phyloP scores from a whole-genome alignment of 2,888 invertebrate genomes.

The Imbricaverruca yamaguchii region DNA sequence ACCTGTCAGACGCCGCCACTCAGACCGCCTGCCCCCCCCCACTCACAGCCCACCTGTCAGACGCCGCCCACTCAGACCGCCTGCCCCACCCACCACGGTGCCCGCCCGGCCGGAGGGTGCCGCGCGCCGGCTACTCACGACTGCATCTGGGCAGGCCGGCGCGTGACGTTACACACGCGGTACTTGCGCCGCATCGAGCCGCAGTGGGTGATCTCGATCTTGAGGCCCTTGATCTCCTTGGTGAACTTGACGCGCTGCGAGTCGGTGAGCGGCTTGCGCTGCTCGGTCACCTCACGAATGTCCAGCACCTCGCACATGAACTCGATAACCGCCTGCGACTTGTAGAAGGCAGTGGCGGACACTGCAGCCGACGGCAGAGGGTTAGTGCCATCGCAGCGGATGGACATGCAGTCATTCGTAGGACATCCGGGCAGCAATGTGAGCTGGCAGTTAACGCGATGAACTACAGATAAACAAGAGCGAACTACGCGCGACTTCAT shows the following conservation, averaged over 20 bases:
- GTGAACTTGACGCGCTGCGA: slow-evolving; percentile 99
- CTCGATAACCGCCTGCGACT: slow-evolving; percentile 98
- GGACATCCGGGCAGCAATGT: too few species aligned
- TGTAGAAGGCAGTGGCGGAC: slow-evolving; percentile 99
- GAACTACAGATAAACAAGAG: too few species aligned
- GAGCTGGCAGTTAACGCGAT: too few species aligned
- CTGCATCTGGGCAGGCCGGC: slow-evolving; percentile 98
- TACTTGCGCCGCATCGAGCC: slow-evolving; percentile 98
- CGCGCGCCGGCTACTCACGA: slow-evolving; percentile 48
- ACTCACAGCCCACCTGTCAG: too few species aligned
- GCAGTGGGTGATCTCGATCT: slow-evolving; percentile 99
- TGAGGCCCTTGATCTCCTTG: slow-evolving; percentile 99
- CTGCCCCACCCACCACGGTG: too few species aligned
- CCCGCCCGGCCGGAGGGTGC: too few species aligned
- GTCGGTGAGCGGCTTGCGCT: slow-evolving; percentile 92
- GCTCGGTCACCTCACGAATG: slow-evolving; percentile 89
- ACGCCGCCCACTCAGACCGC: too few species aligned
- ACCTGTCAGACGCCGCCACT: too few species aligned
- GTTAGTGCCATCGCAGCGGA: background rate
- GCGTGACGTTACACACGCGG: slow-evolving; percentile 97
- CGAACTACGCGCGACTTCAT: too few species aligned
- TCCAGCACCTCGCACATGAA: slow-evolving; percentile 99
- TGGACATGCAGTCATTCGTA: too few species aligned
- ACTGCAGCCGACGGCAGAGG: slow-evolving; percentile 52
- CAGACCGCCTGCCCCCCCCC: too few species aligned